phyloP scores from a whole-genome alignment of 2,113 vertebrate species.

The Platichthys stellatus region DNA sequence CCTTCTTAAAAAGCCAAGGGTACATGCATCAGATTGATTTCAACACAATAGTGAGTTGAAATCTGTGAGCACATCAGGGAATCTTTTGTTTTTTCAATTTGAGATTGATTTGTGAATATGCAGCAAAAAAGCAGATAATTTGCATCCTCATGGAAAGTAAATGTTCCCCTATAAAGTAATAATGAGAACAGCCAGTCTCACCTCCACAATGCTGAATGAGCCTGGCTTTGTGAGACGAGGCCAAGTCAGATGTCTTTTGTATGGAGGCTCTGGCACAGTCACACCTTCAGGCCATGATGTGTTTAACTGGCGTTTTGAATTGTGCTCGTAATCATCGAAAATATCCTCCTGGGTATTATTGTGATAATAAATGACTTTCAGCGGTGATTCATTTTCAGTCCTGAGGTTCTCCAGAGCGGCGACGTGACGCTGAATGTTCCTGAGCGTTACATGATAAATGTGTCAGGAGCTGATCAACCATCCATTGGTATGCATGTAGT shows the following conservation, averaged over 20 bases:
- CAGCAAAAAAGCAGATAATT: too few relatives aligned
- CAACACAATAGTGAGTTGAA: too few relatives aligned
- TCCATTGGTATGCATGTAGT: conserved; percentile 10
- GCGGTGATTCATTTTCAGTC: conserved; percentile 29
- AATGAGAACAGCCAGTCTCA: too few relatives aligned
- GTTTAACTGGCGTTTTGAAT: conserved; percentile 4
- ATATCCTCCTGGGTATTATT: conserved; percentile 9
- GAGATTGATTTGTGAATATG: too few relatives aligned
- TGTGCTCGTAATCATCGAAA: conserved; percentile 29
- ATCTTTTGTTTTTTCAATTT: too few relatives aligned
- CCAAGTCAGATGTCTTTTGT: conserved; percentile 15
- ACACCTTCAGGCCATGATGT: conserved; percentile 8
- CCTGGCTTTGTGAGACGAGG: not conserved
- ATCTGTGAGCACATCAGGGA: too few relatives aligned
- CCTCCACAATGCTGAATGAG: not conserved
- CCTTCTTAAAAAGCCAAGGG: not conserved
- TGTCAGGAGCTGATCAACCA: conserved; percentile 30
- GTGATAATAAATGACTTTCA: conserved; percentile 22
- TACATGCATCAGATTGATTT: too few relatives aligned
- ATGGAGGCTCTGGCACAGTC: not conserved
- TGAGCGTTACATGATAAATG: conserved; percentile 51
- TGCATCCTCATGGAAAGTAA: too few relatives aligned
- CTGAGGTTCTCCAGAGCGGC: conserved; percentile 10
- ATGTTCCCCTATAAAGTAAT: too few relatives aligned
- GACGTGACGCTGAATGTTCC: conserved; percentile 19